phyloP scores from a whole-genome alignment of 64 coral and sea anemone genomes.

The Platygyra sinensis region DNA sequence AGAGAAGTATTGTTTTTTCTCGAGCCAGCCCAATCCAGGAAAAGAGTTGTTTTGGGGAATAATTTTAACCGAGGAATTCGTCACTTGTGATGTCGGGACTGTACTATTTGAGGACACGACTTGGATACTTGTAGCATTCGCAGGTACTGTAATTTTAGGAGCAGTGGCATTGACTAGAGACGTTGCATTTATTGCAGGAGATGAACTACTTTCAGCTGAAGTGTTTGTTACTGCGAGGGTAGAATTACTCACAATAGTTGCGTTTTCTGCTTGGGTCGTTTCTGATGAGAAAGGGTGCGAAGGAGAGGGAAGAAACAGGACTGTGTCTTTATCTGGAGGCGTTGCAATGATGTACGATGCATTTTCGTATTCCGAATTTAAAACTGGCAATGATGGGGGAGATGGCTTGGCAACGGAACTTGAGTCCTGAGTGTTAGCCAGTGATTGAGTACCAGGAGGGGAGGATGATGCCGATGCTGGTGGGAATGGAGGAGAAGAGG shows the following conservation, averaged over 20 bases:
- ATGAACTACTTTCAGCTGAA: not conserved
- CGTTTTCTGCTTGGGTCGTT: not conserved
- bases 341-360: conserved; percentile 38
- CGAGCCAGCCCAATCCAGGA: conserved; percentile 12
- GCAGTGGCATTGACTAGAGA: not conserved
- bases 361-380: conserved; percentile 29
- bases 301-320: conserved; percentile 32
- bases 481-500: conserved; percentile 20
- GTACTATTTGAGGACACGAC: not conserved
- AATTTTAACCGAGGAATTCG: not conserved
- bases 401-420: not conserved
- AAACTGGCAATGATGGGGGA: not conserved
- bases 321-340: conserved; percentile 31
- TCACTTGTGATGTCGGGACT: not conserved
- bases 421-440: not conserved
- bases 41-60: conserved; percentile 12
- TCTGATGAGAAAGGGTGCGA: not conserved
- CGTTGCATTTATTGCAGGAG: not conserved
- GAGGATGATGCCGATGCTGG: not conserved
- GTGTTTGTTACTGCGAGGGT: not conserved
- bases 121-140: not conserved
- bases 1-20: not conserved
- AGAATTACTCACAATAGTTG: not conserved
- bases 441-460: too few relatives aligned
- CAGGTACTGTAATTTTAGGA: not conserved